Percentiles rank a stretch among this genome's conserved stretches.
phyloP scores from a whole-genome alignment of 1,140 invertebrate genomes.

The Bombus balteatus region DNA sequence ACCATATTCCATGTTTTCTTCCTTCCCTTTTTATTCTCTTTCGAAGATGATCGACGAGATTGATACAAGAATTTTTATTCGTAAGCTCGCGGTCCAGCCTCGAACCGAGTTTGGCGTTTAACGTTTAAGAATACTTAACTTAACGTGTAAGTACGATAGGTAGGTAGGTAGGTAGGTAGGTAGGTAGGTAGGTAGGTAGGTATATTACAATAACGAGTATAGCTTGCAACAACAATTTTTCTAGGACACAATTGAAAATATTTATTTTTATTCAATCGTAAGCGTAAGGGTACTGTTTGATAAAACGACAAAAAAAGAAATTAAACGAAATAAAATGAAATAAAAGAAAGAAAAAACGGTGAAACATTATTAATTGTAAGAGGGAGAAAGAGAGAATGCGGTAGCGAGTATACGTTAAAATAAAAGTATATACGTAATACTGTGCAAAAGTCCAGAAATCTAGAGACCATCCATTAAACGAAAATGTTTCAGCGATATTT shows the following conservation, averaged over 20 bases:
- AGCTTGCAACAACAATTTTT: slow-evolving; percentile 70
- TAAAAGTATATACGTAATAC: not conserved
- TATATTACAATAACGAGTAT: slow-evolving; percentile 63
- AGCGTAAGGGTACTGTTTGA: slow-evolving; percentile 66
- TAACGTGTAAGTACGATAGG: slow-evolving; percentile 53
- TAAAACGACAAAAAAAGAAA: slow-evolving; percentile 50
- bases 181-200: slow-evolving; percentile 57
- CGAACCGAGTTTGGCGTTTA: not conserved
- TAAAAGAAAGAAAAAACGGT: slow-evolving; percentile 1
- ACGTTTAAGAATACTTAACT: slow-evolving; percentile 61
- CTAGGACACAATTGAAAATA: slow-evolving; percentile 72
- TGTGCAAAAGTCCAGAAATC: not conserved
- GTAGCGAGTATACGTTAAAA: not conserved
- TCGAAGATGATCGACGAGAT: not conserved
- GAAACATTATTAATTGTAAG: slow-evolving; percentile 30
- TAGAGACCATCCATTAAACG: not conserved
- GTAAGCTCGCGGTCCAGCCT: not conserved
- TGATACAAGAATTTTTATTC: slow-evolving; percentile 9
- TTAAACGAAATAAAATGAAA: not conserved
- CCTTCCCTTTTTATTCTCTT: not conserved
- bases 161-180: too few species aligned
- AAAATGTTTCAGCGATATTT: not conserved
- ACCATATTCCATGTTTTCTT: not conserved
- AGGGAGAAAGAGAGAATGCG: not conserved
- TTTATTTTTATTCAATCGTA: slow-evolving; percentile 77